Conservation (phyloP, 2,797 vertebrate species). For the Saxicola maurus region DNA sequence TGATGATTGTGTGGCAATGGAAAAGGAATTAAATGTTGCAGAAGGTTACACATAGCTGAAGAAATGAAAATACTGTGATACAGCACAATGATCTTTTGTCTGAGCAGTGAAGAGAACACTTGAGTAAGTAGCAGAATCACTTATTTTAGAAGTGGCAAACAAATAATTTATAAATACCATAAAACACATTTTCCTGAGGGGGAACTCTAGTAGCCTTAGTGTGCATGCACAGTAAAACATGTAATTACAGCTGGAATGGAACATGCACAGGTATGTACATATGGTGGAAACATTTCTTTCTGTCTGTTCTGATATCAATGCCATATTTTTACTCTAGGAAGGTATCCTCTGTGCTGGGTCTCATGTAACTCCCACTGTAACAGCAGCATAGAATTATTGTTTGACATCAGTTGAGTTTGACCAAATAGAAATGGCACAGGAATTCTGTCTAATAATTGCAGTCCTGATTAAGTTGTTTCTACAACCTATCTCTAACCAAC, state of each 20-base stretch:
- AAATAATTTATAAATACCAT: not conserved
- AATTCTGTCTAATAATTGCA: not conserved
- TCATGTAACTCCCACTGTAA: not conserved
- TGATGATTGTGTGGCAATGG: not conserved
- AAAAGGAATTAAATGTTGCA: conserved; percentile 16
- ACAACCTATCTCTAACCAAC: not conserved
- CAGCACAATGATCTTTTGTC: not conserved
- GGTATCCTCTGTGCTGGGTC: not conserved
- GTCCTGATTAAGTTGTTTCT: not conserved
- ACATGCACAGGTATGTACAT: not conserved
- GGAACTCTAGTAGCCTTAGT: not conserved
- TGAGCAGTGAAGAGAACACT: not conserved
- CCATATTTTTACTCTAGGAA: not conserved
- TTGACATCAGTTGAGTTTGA: not conserved
- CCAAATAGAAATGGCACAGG: not conserved
- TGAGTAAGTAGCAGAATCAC: not conserved
- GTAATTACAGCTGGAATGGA: not conserved
- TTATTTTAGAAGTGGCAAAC: not conserved
- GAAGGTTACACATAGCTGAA: not conserved
- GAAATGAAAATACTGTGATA: not conserved
- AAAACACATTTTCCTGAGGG: not conserved
- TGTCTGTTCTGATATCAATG: not conserved
- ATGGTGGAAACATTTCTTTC: not conserved
- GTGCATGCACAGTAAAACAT: not conserved
- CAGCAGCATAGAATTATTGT: not conserved